phyloP scores from a whole-genome alignment of 2,797 vertebrate genomes.

The Danionella dracula region DNA sequence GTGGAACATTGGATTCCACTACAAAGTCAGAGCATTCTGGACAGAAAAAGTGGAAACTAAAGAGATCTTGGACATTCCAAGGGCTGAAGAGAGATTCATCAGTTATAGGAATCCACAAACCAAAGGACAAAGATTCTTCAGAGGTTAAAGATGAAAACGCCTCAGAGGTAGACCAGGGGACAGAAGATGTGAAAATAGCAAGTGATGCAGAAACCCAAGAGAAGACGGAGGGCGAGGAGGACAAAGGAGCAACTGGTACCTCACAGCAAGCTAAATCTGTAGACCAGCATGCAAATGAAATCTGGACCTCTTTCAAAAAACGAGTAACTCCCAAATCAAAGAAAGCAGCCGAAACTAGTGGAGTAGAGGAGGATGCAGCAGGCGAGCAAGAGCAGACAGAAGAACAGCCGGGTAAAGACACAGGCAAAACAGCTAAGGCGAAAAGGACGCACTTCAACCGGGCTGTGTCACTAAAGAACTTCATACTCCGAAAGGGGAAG shows the following conservation, averaged over 20 bases:
- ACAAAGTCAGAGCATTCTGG: constrained; percentile 61
- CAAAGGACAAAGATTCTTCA: constrained; percentile 63
- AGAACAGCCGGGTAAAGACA: constrained; percentile 63
- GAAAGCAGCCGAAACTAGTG: constrained; percentile 41
- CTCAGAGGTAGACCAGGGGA: constrained; percentile 37
- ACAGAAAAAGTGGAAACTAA: constrained; percentile 76
- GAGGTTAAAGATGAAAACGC: constrained; percentile 55
- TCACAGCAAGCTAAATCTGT: constrained; percentile 51
- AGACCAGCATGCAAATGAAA: constrained; percentile 73
- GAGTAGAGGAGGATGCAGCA: constrained; percentile 62
- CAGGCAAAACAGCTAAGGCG: constrained; percentile 65
- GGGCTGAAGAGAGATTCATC: constrained; percentile 75
- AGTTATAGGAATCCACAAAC: constrained; percentile 66
- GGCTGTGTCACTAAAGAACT: constrained; percentile 76
- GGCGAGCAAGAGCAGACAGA: constrained; percentile 67
- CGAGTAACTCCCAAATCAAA: constrained; percentile 74
- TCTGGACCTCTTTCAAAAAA: constrained; percentile 79
- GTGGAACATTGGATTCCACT: constrained; percentile 69
- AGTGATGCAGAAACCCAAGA: constrained; percentile 42
- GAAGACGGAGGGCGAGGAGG: constrained; percentile 39
- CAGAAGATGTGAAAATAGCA: constrained; percentile 41
- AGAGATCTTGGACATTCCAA: constrained; percentile 79
- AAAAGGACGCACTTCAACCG: constrained; percentile 73
- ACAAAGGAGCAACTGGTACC: constrained; percentile 38
- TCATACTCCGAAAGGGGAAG: constrained; percentile 76